Evolutionary conservation across 1,140 invertebrate genomes (phyloP), one percentile per base, ranked within the genome.

Genomic region (Chrysopa pallens): DNA sequence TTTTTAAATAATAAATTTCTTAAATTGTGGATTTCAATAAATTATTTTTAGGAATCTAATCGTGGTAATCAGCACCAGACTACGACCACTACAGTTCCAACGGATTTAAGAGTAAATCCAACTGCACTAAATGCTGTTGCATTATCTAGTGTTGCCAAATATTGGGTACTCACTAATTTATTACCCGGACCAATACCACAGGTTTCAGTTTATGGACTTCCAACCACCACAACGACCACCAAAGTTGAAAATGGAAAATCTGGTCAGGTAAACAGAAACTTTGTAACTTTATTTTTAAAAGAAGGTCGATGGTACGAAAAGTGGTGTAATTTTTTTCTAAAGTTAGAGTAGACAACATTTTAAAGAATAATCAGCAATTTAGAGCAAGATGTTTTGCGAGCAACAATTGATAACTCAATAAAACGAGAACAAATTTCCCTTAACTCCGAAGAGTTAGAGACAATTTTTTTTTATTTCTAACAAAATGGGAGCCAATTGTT

Each of bases 91-190:
- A 66, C 67, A 37, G 67, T 69, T 46, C 68, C 69, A 14, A 71
- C 69, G 14, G 69, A 72, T 52, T 55, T 72, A 42, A 51, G 69
- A 51, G 70, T 72, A 7, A 73, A 72, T 53, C 70, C 70, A 6
- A 68, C 69, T 27, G 69, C 69, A 33, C 62, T 73, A 33, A 72
- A 71, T 57, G 58, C 59, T 29, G 69, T 72, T 40, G 66, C 69
- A 51, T 60, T 73, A 55, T 70, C 70, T 42, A 73, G 67, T 58
- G 71, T 76, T 40, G 72, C 72, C 29, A 76, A 76, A 55, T 76
- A 74, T 52, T 75, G 72, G 72, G 72, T 76, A 47, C 64, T 76
- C 54, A 75, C 72, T 40, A 76, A 74, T 62, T 57, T 76, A 39
- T 68, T 76, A 51, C 72, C 72, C 14, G 69, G 71, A 23, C 70